Base-by-base conservation (phyloP, 1,140 invertebrate genomes). In the Matsumurasca onukii region DNA sequence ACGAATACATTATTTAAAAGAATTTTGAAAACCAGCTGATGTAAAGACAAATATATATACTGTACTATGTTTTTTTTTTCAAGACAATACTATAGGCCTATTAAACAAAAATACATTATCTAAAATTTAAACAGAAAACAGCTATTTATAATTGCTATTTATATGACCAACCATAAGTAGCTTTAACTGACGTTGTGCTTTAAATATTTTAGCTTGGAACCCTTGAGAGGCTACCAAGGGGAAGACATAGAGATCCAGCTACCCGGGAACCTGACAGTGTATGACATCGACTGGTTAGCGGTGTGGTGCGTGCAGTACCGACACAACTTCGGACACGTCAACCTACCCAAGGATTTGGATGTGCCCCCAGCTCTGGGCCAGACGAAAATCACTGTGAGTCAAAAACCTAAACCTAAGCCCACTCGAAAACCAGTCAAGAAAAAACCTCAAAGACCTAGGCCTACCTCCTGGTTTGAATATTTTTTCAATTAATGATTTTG, bases 251-350 rank as follows among this genome's bases (percentile, higher is more conserved):
- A 94, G 78, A 89, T 94, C 64, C 90, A 93, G 70, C 78, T 97
- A 45, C 94, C 94, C 0, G 89, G 88, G 17, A 89, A 91, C 70
- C 77, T 95, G 71, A 95, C 93, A 0, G 91, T 95, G 3, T 92
- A 94, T 77, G 92, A 96, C 77, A 93, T 97, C 63, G 91, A 96
- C 76, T 97, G 93, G 92, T 80, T 97, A n/a, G 85, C 91, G 0
- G 88, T 97, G 0, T 97, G 92, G 92, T 94, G 92, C 76, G 88
- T 93, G 9, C 83, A 89, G 77, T 93, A 91, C 77, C 82, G 87
- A 31, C 91, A 95, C 73, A 96, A 96, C 81, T 96, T 95, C 75
- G 94, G 94, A 0, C 91, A 95, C 72, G 93, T 96, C 1, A 83
- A 88, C 70, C 93, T 97, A 66, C 94, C 94, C 0, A 90, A 92